phyloP scores from a whole-genome alignment of 2,113 vertebrate genomes.

The Rhombomys opimus region DNA sequence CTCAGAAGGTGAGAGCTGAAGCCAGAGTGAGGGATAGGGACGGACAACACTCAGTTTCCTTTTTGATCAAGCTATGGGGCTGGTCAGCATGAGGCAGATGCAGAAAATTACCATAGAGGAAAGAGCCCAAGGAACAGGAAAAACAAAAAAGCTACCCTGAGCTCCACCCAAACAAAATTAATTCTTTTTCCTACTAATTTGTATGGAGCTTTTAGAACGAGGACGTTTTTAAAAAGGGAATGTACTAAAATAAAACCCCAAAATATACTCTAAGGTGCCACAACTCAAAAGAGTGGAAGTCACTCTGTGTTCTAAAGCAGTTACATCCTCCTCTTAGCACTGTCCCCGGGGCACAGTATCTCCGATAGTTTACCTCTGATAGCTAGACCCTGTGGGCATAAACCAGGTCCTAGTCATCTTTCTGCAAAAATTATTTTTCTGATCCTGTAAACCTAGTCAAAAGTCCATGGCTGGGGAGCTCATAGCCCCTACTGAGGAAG shows the following conservation, averaged over 20 bases:
- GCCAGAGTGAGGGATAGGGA: not conserved
- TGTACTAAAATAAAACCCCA: constrained; percentile 56
- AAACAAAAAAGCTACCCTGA: not conserved
- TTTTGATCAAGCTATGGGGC: constrained; percentile 10
- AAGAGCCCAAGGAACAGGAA: not conserved
- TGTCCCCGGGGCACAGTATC: not conserved
- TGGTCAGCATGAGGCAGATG: not conserved
- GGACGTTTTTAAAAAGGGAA: not conserved
- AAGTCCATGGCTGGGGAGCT: not conserved
- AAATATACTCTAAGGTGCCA: constrained; percentile 48
- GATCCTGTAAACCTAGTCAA: not conserved
- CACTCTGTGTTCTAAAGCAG: constrained; percentile 51
- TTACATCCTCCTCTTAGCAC: constrained; percentile 46
- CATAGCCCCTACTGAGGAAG: not conserved
- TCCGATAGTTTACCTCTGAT: not conserved
- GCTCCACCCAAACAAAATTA: constrained; percentile 51
- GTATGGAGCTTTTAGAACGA: constrained; percentile 53
- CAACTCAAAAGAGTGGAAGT: constrained; percentile 48
- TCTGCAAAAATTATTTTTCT: constrained; percentile 30
- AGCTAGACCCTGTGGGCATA: not conserved
- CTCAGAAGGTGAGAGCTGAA: not conserved
- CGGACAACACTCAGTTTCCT: not conserved
- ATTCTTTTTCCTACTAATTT: constrained; percentile 64
- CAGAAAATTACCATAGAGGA: constrained; percentile 48
- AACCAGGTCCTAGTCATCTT: constrained; percentile 36